A percentile compares a stretch with the other conserved stretches of the same genome.
Conservation (phyloP, 2,797 vertebrate genomes). For the Sciaenops ocellatus region DNA sequence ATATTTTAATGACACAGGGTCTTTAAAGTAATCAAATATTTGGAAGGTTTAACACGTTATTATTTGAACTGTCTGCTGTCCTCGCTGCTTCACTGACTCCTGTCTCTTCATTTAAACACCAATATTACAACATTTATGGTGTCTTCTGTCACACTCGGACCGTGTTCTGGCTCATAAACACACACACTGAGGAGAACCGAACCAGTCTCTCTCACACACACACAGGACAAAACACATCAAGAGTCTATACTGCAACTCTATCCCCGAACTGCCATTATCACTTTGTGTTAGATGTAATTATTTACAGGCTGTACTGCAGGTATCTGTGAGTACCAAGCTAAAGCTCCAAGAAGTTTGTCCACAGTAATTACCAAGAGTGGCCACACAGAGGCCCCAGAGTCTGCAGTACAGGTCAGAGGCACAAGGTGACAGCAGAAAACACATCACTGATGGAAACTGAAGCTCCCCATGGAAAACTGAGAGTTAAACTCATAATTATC, state of each 20-base stretch:
- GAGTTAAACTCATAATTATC: not conserved
- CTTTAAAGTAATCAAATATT: too few relatives aligned
- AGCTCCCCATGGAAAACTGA: not conserved
- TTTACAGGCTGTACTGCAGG: too few relatives aligned
- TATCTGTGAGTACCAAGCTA: too few relatives aligned
- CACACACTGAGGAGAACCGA: too few relatives aligned
- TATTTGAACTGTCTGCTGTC: not conserved
- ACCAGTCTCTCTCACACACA: not conserved
- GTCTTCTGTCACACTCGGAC: too few relatives aligned
- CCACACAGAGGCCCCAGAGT: conserved; percentile 27
- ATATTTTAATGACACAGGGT: too few relatives aligned
- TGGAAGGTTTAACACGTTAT: too few relatives aligned
- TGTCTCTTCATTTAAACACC: too few relatives aligned
- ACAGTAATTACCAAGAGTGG: not conserved
- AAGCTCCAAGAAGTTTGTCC: not conserved
- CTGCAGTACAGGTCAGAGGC: not conserved
- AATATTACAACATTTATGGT: too few relatives aligned
- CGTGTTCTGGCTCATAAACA: too few relatives aligned
- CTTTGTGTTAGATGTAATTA: too few relatives aligned
- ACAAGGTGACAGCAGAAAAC: not conserved
- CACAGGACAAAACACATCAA: not conserved
- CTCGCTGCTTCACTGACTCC: too few relatives aligned
- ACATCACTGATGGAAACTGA: not conserved
- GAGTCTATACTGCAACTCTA: conserved; percentile 84
- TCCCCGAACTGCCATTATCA: conserved; percentile 85